Conservation (phyloP, 2,888 invertebrate genomes). For the Trissolcus brochymenae region DNA sequence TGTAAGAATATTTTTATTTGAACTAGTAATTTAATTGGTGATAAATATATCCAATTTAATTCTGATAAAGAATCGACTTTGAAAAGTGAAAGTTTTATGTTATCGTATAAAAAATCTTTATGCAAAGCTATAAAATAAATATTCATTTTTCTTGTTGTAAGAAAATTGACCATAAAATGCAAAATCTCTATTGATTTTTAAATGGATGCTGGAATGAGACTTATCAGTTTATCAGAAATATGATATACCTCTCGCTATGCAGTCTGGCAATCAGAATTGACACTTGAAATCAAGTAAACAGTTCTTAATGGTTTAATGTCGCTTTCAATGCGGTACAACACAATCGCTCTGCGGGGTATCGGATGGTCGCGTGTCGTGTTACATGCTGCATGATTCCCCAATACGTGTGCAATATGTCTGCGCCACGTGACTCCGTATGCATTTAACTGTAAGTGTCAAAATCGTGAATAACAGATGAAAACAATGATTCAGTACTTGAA, state of each 20-base stretch:
- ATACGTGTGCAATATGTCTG: constrained; percentile 69
- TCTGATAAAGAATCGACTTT: background rate
- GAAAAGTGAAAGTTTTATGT: background rate
- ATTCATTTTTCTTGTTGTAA: background rate
- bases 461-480: constrained; percentile 35
- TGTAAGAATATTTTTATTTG: background rate
- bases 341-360: constrained; percentile 58
- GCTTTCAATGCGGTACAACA: constrained; percentile 38
- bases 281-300: constrained; percentile 54
- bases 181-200: constrained; percentile 5
- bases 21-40: background rate
- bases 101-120: background rate
- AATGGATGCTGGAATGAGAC: background rate
- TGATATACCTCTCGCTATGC: constrained; percentile 7
- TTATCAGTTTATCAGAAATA: constrained; percentile 23
- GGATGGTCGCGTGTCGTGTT: constrained; percentile 73
- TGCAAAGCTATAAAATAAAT: background rate
- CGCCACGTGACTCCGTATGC: constrained; percentile 68
- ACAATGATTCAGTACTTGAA: constrained; percentile 7
- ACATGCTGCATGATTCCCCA: constrained; percentile 65
- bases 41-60: background rate
- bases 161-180: background rate
- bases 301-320: constrained; percentile 52
- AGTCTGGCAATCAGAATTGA: constrained; percentile 27
- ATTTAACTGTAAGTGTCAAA: constrained; percentile 52